These are phyloP conservation scores for Aphodius sticticus DNA, from an alignment of 2,888 invertebrate species.

Conservation along the genomic window DNA sequence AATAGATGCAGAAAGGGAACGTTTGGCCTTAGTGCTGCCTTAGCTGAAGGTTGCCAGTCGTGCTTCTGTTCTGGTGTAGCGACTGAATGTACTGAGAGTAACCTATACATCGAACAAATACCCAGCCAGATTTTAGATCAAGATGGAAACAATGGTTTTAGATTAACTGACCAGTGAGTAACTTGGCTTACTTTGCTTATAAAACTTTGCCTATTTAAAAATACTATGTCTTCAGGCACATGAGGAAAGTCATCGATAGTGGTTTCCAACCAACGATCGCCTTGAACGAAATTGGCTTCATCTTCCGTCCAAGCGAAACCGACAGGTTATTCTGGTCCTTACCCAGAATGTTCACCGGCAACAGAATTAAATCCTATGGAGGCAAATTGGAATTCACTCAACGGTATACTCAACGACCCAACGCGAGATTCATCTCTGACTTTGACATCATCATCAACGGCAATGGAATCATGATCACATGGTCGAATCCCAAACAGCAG, in stretches of 20 bases:
- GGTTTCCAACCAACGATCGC: conserved; percentile 65
- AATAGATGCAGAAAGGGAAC: conserved; percentile 80
- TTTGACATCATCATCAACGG: conserved; percentile 85
- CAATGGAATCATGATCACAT: conserved; percentile 78
- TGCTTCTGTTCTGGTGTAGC: conserved; percentile 91
- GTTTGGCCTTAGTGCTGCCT: conserved; percentile 75
- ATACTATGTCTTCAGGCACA: conserved; percentile 32
- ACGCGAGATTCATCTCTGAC: conserved; percentile 68
- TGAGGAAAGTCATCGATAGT: conserved; percentile 56
- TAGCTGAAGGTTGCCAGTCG: conserved; percentile 81
- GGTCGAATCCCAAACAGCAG: conserved; percentile 71
- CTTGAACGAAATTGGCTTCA: conserved; percentile 70
- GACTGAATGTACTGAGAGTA: conserved; percentile 75
- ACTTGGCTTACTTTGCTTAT: not conserved
- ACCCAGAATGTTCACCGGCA: conserved; percentile 73
- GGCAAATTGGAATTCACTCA: conserved; percentile 81
- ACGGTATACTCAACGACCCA: conserved; percentile 65
- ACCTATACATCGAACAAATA: conserved; percentile 70
- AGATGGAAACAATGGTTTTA: conserved; percentile 68
- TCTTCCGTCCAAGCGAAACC: conserved; percentile 60
- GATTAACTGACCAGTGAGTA: conserved; percentile 68
- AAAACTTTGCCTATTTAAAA: not conserved
- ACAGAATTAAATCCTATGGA: conserved; percentile 87
- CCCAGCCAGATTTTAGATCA: conserved; percentile 68
- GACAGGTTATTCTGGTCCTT: conserved; percentile 78